These are phyloP conservation scores for Heliocidaris erythrogramma DNA, from an alignment of 35 echinoderm and acorn worm genomes.

Conservation along the genomic window DNA sequence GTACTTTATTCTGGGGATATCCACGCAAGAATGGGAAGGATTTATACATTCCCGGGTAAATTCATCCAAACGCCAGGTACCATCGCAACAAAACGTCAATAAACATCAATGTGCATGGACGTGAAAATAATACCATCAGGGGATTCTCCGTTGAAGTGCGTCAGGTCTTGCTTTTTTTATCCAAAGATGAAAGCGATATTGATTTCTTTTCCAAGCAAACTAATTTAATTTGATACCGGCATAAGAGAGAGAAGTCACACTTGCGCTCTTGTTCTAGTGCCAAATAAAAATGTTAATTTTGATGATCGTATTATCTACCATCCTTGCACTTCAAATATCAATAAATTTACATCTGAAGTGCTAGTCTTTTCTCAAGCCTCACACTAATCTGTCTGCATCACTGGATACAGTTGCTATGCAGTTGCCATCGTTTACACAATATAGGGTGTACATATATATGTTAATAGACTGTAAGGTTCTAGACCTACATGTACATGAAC, in stretches of 20 bases:
- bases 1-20: not conserved
- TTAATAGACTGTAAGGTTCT: too few relatives aligned
- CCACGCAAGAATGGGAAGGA: not conserved
- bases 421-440: too few relatives aligned
- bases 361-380: not conserved
- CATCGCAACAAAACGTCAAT: constrained; percentile 19
- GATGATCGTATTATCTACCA: not conserved
- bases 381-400: too few relatives aligned
- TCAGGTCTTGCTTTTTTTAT: not conserved
- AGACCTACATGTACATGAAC: too few relatives aligned
- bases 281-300: not conserved
- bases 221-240: constrained; percentile 30
- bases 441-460: too few relatives aligned
- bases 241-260: constrained; percentile 25
- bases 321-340: constrained; percentile 10
- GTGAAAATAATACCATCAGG: constrained; percentile 13
- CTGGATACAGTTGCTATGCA: too few relatives aligned
- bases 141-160: not conserved
- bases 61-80: not conserved
- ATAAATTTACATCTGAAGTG: not conserved
- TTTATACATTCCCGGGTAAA: not conserved
- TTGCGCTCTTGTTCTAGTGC: constrained; percentile 6
- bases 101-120: not conserved
- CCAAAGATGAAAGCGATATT: constrained; percentile 31
- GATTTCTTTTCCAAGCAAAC: constrained; percentile 35